Evolutionary conservation across 1,140 invertebrate genomes (phyloP), one percentile per base, ranked within the genome.

Genomic region (Araneus ventricosus): DNA sequence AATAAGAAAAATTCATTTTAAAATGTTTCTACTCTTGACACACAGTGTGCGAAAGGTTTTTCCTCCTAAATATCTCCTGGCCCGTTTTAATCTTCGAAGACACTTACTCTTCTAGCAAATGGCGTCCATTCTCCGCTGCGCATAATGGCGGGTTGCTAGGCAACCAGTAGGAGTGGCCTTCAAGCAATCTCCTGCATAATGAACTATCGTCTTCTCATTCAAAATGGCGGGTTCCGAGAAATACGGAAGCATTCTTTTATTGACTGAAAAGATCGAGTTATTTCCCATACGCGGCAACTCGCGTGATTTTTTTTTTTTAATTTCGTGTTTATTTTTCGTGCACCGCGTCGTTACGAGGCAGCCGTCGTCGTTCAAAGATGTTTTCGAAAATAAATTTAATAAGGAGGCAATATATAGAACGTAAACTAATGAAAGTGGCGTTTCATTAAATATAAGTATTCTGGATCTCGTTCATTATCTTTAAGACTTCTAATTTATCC

Each of bases 181-280:
- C 90, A 86, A 92, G 90, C 90, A 92, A 92, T 92, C 90, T 92
- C 63, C 84, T 92, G 90, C 90, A 92, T 92, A 92, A 92, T 92
- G 90, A 92, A 92, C 82, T 92, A 92, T 92, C 82, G 80, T 84
- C 63, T 67, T 22, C 37, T 87, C 82, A 87, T 75, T 87, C 90
- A 92, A 92, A 92, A 92, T 92, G 84, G 90, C 90, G 90, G 24
- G 37, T 30, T 10, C 52, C n/a, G 37, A 22, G 80, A 37, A 67
- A 52, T 22, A n/a, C 24, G 59, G n/a, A 86, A 45, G 82, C 10
- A 86, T 70, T 92, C 90, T 86, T 92, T 86, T 92, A 92, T 92
- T 92, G 90, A 92, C 61, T 87, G 57, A 39, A 59, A 79, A 75
- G 90, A 92, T 92, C 27, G 82, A 87, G 82, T 87, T 86, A 87